phyloP scores from a whole-genome alignment of 2,113 vertebrate species.

The Panthera tigris region DNA sequence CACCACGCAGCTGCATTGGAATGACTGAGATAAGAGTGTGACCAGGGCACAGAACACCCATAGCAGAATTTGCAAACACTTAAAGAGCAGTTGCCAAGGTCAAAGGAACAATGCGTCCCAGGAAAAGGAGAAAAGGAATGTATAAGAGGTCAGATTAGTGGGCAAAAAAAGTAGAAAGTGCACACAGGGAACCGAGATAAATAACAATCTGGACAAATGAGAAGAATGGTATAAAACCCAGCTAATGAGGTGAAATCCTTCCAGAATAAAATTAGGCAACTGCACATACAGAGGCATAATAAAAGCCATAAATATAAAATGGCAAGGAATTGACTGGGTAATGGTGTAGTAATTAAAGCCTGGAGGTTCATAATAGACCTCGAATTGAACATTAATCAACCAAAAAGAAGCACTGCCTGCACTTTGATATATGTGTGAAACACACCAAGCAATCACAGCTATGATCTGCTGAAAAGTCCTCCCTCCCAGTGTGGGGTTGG shows the following conservation, averaged over 20 bases:
- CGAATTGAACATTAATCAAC: slow-evolving; percentile 70
- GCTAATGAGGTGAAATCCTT: slow-evolving; percentile 71
- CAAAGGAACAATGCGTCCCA: background rate
- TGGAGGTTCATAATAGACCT: slow-evolving; percentile 71
- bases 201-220: slow-evolving; percentile 65
- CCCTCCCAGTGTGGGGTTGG: no score
- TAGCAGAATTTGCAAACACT: background rate
- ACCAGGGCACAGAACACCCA: background rate
- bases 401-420: slow-evolving; percentile 51
- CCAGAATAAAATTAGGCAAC: slow-evolving; percentile 68
- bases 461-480: accelerated
- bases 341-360: slow-evolving; percentile 78
- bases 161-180: background rate
- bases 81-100: background rate
- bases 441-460: background rate
- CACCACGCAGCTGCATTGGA: background rate
- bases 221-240: slow-evolving; percentile 46
- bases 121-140: background rate
- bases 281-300: slow-evolving; percentile 68
- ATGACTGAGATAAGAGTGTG: background rate
- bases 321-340: slow-evolving; percentile 76
- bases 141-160: background rate
- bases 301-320: slow-evolving; percentile 79
- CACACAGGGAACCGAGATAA: slow-evolving; percentile 34
- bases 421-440: background rate